Evolutionary conservation across 2,797 vertebrate genomes (phyloP), one percentile per base, ranked within the genome.

Genomic region (Xenops minutus): DNA sequence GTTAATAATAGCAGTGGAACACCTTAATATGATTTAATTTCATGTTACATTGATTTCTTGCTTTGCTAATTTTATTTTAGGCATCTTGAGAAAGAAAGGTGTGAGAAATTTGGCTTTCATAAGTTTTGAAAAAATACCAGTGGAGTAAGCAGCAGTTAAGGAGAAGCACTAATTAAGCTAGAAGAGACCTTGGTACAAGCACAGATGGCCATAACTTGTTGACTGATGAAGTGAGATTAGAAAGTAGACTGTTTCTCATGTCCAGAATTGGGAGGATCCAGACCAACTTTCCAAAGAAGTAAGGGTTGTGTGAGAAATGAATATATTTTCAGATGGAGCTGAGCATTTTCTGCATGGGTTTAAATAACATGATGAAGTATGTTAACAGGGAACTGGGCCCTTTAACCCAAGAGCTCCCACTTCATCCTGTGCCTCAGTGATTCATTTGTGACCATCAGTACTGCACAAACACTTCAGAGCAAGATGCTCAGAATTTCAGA

Each of bases 151-250:
- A 88, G 58, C 54, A 88, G 79, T 26, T 30, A 75, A 85, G 54
- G 44, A 82, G 44, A 85, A 93, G 44, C 19, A 46, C 30, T 44
- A 7, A 63, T 88, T 75, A 63, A 89, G 67, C 27, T 88, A 55
- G 54, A 59, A 27, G 30, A 87, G 30, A 46, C 32, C 49, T 81
- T 75, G 68, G n/a, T 96, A 56, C 27, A 72, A 71, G 41, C 61
- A 85, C 75, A 77, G 67, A 79, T 80, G 48, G 68, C 43, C 72
- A 77, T 69, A 88, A 77, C 26, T 68, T 93, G 30, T 59, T 96
- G 91, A 92, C 72, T 83, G 82, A 91, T 79, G 67, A 93, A 92
- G 77, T 91, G 81, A 91, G 43, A 73, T 91, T 91, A 89, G 43
- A 88, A 87, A 88, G 72, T 14, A 61, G 71, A 88, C 23, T 36